Percentiles rank a stretch among this genome's conserved stretches.
Evolutionary conservation across 92 coral and sea anemone genomes (phyloP).

Genomic region (Anthopleura xanthogrammica): DNA sequence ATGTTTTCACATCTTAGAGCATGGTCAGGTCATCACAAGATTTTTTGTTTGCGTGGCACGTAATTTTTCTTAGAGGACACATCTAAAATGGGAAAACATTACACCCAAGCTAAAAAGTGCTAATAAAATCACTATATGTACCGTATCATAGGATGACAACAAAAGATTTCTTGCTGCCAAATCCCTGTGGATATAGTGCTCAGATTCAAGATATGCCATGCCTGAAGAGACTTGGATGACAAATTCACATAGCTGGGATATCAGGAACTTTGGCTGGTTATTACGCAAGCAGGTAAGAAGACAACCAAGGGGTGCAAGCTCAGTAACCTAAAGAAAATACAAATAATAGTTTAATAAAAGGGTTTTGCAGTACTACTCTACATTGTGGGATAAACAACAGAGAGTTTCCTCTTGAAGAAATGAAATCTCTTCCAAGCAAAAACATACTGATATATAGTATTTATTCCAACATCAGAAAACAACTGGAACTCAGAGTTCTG

Average conservation of each 20-base stretch:
- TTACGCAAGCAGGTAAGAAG: conserved; percentile 64
- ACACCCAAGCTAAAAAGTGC: background rate
- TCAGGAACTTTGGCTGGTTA: conserved; percentile 70
- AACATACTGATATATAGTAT: no score
- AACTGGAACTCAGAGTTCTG: no score
- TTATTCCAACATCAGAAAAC: no score
- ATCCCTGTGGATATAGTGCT: conserved; percentile 91
- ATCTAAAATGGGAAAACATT: background rate
- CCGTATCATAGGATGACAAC: conserved; percentile 79
- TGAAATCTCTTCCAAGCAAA: no score
- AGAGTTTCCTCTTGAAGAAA: no score
- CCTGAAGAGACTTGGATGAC: conserved; percentile 96
- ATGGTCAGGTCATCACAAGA: no score
- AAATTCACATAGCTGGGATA: conserved; percentile 76
- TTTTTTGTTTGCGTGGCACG: no score
- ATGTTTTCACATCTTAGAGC: no score
- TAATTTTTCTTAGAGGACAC: background rate
- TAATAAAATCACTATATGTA: no score
- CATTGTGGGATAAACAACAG: no score
- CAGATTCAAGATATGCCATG: conserved; percentile 91
- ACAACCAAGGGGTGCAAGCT: conserved; percentile 86
- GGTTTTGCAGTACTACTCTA: no score
- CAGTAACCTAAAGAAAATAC: conserved; percentile 55
- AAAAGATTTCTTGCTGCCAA: conserved; percentile 88
- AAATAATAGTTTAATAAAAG: background rate